These are phyloP conservation scores for Cirrhinus mrigala DNA, from an alignment of 2,797 vertebrate genomes.

Conservation along the genomic window DNA sequence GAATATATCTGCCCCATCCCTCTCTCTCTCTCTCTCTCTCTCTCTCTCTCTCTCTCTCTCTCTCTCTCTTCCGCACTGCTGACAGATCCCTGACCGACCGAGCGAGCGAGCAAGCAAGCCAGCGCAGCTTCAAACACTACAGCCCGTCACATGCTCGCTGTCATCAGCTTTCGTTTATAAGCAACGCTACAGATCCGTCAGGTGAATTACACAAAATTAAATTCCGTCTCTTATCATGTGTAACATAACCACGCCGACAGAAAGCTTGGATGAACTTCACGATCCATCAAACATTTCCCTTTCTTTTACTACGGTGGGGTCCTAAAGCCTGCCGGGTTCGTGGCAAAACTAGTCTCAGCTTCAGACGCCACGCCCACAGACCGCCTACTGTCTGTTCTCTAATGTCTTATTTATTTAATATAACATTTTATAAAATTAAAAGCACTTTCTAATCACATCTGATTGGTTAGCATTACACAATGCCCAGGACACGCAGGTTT, in stretches of 20 bases:
- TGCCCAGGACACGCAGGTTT: not conserved
- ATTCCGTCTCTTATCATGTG: not conserved
- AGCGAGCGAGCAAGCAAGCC: not conserved
- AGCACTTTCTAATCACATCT: not conserved
- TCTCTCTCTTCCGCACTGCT: constrained; percentile 41
- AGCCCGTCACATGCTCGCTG: not conserved
- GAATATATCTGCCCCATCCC: constrained; percentile 34
- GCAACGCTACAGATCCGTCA: not conserved
- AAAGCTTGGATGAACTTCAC: constrained; percentile 54
- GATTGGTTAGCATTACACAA: not conserved
- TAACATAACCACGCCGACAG: constrained; percentile 3
- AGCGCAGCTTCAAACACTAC: not conserved
- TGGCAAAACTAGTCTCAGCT: not conserved
- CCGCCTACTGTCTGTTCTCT: not conserved
- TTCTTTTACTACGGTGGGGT: constrained; percentile 24
- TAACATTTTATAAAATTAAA: no score
- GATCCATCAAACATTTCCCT: constrained; percentile 47
- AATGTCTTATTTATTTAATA: constrained; percentile 15
- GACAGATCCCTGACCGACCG: constrained; percentile 34
- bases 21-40: not conserved
- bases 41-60: not conserved
- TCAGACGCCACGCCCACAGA: not conserved
- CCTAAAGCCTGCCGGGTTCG: constrained; percentile 44
- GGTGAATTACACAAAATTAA: not conserved
- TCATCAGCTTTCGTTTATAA: constrained; percentile 4